phyloP scores from a whole-genome alignment of 2,888 invertebrate species.

The Frankliniella fusca region DNA sequence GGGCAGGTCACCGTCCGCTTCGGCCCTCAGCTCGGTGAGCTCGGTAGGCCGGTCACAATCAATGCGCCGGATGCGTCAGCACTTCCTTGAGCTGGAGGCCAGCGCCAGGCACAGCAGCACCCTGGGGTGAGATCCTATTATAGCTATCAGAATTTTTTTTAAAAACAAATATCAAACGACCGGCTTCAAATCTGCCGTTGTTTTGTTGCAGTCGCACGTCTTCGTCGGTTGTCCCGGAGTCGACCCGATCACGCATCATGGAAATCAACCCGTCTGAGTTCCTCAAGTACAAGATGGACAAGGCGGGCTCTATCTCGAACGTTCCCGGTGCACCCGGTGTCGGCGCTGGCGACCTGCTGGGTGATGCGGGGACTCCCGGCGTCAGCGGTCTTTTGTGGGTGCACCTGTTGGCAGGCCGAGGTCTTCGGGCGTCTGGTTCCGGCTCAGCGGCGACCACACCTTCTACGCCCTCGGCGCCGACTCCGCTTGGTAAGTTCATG shows the following conservation, averaged over 20 bases:
- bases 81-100: constrained; percentile 68
- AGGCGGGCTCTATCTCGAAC: constrained; percentile 48
- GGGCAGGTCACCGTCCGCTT: constrained; percentile 55
- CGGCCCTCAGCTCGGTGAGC: constrained; percentile 52
- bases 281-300: constrained; percentile 85
- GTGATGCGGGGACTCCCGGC: constrained; percentile 48
- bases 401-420: constrained; percentile 81
- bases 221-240: constrained; percentile 1
- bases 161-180: too few relatives aligned
- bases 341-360: constrained; percentile 45
- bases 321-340: constrained; percentile 41
- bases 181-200: too few relatives aligned
- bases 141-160: too few relatives aligned
- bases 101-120: constrained; percentile 38
- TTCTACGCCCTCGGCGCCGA: constrained; percentile 54
- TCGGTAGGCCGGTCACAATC: constrained; percentile 62
- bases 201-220: background rate
- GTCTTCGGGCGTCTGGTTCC: constrained; percentile 59
- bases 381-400: constrained; percentile 88
- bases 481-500: constrained; percentile 45
- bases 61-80: constrained; percentile 69
- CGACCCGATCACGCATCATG: constrained; percentile 9
- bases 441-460: constrained; percentile 65
- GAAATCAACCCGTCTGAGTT: constrained; percentile 58
- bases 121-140: constrained; percentile 33